Conservation (phyloP, 2,113 vertebrate genomes). For the Crotalus helleri region DNA sequence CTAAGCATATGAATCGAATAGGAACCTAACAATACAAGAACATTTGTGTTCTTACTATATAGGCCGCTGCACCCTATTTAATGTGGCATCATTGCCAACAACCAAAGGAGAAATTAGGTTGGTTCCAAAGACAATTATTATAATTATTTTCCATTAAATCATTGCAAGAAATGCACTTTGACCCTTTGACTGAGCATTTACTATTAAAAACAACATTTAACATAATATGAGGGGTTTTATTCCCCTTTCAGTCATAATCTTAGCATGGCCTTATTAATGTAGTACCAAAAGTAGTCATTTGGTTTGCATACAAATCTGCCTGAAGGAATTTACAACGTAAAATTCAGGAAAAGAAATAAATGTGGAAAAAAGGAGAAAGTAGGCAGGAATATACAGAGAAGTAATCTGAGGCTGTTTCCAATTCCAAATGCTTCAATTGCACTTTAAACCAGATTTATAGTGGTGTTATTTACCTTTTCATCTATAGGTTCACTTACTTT, state of each 20-base stretch:
- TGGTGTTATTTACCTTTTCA: not conserved
- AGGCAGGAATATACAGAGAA: not conserved
- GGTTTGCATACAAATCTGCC: not conserved
- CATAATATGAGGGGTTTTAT: not conserved
- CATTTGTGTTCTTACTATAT: not conserved
- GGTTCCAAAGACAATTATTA: not conserved
- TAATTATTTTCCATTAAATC: not conserved
- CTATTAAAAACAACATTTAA: not conserved
- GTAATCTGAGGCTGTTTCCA: not conserved
- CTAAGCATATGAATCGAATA: not conserved
- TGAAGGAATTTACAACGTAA: not conserved
- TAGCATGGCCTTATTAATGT: not conserved
- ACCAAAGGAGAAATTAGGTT: not conserved
- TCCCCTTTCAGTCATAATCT: not conserved
- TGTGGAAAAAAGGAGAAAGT: not conserved
- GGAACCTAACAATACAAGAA: not conserved
- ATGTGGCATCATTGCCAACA: not conserved
- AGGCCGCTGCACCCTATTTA: not conserved
- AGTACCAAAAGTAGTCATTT: not conserved
- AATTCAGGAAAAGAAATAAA: not conserved
- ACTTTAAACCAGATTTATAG: not conserved
- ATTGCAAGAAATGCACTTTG: too few relatives aligned
- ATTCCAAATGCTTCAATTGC: not conserved
- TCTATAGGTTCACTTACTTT: too few relatives aligned
- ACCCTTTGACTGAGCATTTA: not conserved